Conservation (phyloP, 2,888 invertebrate species). For the Baronia brevicornis region DNA sequence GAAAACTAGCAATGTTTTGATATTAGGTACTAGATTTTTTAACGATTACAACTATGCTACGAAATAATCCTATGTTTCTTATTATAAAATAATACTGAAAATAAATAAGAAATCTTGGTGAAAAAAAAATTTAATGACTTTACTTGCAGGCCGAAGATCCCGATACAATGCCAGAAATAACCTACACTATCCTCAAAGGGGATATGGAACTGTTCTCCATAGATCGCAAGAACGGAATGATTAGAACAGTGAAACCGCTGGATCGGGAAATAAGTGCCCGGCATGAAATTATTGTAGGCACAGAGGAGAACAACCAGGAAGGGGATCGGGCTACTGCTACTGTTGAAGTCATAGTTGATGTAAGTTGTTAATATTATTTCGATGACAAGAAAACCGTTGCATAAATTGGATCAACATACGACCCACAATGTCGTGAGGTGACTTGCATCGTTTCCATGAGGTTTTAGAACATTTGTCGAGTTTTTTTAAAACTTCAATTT, state of each 20-base stretch:
- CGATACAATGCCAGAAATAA: slow-evolving; percentile 86
- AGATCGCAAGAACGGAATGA: slow-evolving; percentile 85
- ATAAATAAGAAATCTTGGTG: neutral
- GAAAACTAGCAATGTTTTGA: no score
- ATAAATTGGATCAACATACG: no score
- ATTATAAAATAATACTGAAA: slow-evolving; percentile 1
- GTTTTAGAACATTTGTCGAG: no score
- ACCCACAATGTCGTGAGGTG: no score
- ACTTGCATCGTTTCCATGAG: no score
- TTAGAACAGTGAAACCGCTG: slow-evolving; percentile 83
- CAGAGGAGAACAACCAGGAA: slow-evolving; percentile 85
- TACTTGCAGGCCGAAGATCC: slow-evolving; percentile 84
- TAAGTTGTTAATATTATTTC: slow-evolving; percentile 30
- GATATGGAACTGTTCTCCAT: slow-evolving; percentile 88
- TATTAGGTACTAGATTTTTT: no score
- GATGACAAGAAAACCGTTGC: no score
- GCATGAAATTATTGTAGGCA: slow-evolving; percentile 86
- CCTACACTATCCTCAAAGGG: slow-evolving; percentile 88
- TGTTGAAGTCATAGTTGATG: slow-evolving; percentile 83
- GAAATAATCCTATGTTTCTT: neutral
- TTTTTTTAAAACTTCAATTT: no score
- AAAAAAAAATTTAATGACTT: slow-evolving; percentile 2
- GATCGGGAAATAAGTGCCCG: slow-evolving; percentile 86
- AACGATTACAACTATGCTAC: no score
- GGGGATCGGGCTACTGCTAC: slow-evolving; percentile 83